A percentile compares a stretch with the other conserved stretches of the same genome.
Evolutionary conservation across 2,888 invertebrate species (phyloP).

Genomic region (Stramonita haemastoma): DNA sequence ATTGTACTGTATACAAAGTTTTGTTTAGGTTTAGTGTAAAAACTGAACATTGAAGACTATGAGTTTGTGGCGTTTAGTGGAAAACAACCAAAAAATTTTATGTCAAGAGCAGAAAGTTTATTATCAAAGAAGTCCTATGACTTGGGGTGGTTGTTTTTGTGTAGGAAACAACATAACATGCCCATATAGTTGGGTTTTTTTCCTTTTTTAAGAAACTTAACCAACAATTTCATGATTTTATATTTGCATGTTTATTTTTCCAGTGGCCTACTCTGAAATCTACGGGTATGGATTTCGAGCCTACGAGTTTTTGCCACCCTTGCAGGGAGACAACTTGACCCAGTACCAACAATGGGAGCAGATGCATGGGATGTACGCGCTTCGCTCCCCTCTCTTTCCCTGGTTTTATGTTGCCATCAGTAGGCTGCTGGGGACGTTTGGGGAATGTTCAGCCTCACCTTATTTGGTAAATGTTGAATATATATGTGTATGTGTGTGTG

Average conservation of each 20-base stretch:
- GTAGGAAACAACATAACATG: no score
- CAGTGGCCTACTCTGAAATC: constrained; percentile 67
- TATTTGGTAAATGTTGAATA: constrained; percentile 59
- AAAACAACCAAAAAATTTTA: no score
- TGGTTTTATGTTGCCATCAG: constrained; percentile 54
- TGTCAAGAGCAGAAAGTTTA: no score
- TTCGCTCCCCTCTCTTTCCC: constrained; percentile 65
- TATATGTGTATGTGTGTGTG: not conserved
- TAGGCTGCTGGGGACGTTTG: constrained; percentile 41
- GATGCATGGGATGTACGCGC: constrained; percentile 64
- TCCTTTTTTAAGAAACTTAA: no score
- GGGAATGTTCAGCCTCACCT: constrained; percentile 51
- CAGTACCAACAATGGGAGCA: constrained; percentile 50
- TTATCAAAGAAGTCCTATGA: no score
- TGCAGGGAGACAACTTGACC: constrained; percentile 37
- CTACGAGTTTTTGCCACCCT: constrained; percentile 66
- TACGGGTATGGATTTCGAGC: constrained; percentile 69
- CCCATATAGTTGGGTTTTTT: no score
- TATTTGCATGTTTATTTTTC: constrained; percentile 30
- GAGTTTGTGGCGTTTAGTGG: no score
- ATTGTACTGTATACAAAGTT: no score
- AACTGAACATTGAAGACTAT: no score
- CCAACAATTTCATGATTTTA: not conserved
- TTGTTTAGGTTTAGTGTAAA: no score
- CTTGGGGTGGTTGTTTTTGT: no score